These are phyloP conservation scores for Drosophila punjabiensis DNA, from an alignment of 1,140 invertebrate species.

Conservation along the genomic window DNA sequence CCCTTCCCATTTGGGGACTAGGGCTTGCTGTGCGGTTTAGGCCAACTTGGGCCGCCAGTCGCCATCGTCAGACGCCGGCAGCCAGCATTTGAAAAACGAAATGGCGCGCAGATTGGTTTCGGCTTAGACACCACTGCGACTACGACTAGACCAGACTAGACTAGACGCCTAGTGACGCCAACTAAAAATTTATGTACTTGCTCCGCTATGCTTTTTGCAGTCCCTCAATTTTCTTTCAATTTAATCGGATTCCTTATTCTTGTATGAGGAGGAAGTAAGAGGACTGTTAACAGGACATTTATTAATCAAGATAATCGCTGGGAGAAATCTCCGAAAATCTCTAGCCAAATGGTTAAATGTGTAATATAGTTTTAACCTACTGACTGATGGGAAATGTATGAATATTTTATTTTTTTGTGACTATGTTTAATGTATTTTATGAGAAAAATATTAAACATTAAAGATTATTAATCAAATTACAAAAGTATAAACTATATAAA, in stretches of 20 bases:
- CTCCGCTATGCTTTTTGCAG: constrained; percentile 55
- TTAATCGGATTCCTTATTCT: constrained; percentile 52
- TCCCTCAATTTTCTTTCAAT: constrained; percentile 54
- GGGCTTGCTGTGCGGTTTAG: constrained; percentile 52
- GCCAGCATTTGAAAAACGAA: constrained; percentile 75
- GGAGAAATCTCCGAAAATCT: not conserved
- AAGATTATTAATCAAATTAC: not conserved
- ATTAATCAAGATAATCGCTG: constrained; percentile 24
- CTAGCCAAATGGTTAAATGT: not conserved
- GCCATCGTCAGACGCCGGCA: constrained; percentile 61
- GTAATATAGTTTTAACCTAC: not conserved
- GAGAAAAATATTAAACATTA: not conserved
- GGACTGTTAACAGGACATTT: constrained; percentile 4
- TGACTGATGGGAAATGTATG: not conserved
- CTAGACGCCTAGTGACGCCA: constrained; percentile 78
- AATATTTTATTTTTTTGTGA: not conserved
- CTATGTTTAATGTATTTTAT: not conserved
- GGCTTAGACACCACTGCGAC: constrained; percentile 78
- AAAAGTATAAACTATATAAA: not conserved
- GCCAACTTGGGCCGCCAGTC: constrained; percentile 77
- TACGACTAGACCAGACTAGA: constrained; percentile 56
- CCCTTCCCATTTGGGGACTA: constrained; percentile 29
- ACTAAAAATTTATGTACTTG: constrained; percentile 72
- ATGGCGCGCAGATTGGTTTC: constrained; percentile 78
- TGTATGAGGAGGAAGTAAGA: not conserved